Evolutionary conservation across 1,140 invertebrate species (phyloP), one percentile per base, ranked within the genome.

Genomic region (Phthorimaea operculella): DNA sequence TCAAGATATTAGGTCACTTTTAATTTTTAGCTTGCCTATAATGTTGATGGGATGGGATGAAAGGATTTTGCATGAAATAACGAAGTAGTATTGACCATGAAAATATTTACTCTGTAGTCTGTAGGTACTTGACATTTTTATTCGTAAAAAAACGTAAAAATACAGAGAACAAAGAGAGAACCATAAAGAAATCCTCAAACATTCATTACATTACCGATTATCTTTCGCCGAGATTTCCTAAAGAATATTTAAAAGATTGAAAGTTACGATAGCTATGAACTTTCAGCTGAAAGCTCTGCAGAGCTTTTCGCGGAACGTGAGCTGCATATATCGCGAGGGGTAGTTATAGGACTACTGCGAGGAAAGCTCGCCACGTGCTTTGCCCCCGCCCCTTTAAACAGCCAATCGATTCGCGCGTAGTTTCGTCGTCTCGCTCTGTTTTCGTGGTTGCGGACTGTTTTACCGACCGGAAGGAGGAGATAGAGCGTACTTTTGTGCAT

Each of bases 301-400:
- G 54, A 61, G 63, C 61, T 68, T 66, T 66, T 47, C 56, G 54
- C 52, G 50, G 55, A 55, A 69, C 64, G 62, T 65, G 66, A 64
- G 71, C 60, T 54, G 60, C 60, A 66, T 70, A 28, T 28, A 70
- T 76, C 62, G 65, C 60, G 66, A 68, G 66, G 66, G 60, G 60
- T 55, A 63, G 60, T 55, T 59, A 58, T 66, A 62, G 58, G 51
- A 60, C 60, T 51, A 60, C 62, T 65, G 58, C 58, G 66, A 76
- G 74, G 75, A 74, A 68, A 70, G 70, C 55, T 55, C 18, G 74
- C 81, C 79, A 84, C 79, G 79, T 84, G 81, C 76, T 83, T 65
- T 51, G 48, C 66, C 74, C 74, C 79, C 77, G 74, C 82, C 79
- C 74, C 70, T 77, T 80, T 67, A 51, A 57, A 58, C 70, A 67